These are phyloP conservation scores for Xanthostigma xanthostigma DNA, from an alignment of 2,888 invertebrate genomes.

Conservation along the genomic window DNA sequence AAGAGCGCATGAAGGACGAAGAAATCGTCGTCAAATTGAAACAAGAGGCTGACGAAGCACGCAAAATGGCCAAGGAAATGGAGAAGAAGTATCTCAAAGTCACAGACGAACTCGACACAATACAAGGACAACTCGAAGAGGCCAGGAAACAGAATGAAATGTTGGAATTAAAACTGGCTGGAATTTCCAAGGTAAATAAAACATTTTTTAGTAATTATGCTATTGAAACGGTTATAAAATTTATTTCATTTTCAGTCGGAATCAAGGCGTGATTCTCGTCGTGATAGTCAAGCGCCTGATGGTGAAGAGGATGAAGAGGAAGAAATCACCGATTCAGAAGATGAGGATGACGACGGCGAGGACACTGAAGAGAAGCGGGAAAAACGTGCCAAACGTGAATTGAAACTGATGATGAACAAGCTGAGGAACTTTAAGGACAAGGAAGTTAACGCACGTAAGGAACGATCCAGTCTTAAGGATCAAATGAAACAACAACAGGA, in stretches of 20 bases:
- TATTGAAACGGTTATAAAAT: background rate
- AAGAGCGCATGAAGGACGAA: slow-evolving; percentile 30
- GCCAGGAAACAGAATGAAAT: slow-evolving; percentile 59
- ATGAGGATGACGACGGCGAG: slow-evolving; percentile 46
- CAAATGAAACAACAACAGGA: slow-evolving; percentile 69
- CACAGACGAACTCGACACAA: slow-evolving; percentile 60
- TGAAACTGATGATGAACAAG: slow-evolving; percentile 46
- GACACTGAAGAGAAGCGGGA: slow-evolving; percentile 48
- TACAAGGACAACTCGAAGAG: slow-evolving; percentile 64
- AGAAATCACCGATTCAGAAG: slow-evolving; percentile 42
- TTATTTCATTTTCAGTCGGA: background rate
- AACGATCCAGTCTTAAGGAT: slow-evolving; percentile 60
- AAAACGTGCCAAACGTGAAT: slow-evolving; percentile 45
- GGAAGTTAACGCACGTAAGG: slow-evolving; percentile 57
- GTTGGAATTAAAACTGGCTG: slow-evolving; percentile 61
- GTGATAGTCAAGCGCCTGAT: slow-evolving; percentile 27
- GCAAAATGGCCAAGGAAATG: slow-evolving; percentile 63
- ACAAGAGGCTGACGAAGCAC: slow-evolving; percentile 59
- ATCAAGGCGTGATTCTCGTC: slow-evolving; percentile 16
- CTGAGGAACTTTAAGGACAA: slow-evolving; percentile 43
- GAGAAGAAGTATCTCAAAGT: slow-evolving; percentile 65
- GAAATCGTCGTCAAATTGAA: slow-evolving; percentile 52
- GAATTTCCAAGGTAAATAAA: slow-evolving; percentile 39
- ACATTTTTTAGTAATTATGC: background rate
- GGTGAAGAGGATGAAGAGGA: slow-evolving; percentile 37